Percentiles rank a stretch among this genome's conserved stretches.
Evolutionary conservation across 2,888 invertebrate genomes (phyloP).

Genomic region (Alitta virens): DNA sequence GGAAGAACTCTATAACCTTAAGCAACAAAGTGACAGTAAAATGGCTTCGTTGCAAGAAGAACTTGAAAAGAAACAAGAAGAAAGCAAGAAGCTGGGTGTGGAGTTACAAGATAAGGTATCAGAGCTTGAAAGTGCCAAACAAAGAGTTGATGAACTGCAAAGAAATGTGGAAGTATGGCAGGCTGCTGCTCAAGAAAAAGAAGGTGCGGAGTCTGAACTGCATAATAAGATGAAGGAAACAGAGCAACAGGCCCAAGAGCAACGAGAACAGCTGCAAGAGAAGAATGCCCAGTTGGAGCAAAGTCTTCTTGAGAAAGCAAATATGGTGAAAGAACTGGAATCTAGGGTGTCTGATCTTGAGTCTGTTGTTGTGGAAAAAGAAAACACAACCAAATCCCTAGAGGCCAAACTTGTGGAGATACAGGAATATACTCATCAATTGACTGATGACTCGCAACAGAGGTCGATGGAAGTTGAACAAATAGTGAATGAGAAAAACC

Average conservation of each 20-base stretch:
- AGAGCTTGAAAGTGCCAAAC: conserved; percentile 32
- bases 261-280: conserved; percentile 12
- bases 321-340: conserved; percentile 7
- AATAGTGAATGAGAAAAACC: background rate
- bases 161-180: conserved; percentile 25
- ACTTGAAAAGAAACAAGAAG: conserved; percentile 3
- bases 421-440: background rate
- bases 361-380: conserved; percentile 13
- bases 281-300: conserved; percentile 17
- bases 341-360: conserved; percentile 16
- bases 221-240: background rate
- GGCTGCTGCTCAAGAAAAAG: conserved; percentile 13
- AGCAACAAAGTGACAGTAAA: background rate
- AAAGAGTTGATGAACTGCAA: conserved; percentile 42
- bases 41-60: background rate
- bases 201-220: conserved; percentile 9
- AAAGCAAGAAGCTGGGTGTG: conserved; percentile 19
- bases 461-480: background rate
- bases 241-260: conserved; percentile 2
- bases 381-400: background rate
- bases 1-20: background rate
- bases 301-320: conserved; percentile 13
- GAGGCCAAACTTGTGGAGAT: background rate
- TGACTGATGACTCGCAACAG: background rate
- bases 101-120: conserved; percentile 17